phyloP scores from a whole-genome alignment of 2,888 invertebrate species.

The Drosophila pseudotalamancana region DNA sequence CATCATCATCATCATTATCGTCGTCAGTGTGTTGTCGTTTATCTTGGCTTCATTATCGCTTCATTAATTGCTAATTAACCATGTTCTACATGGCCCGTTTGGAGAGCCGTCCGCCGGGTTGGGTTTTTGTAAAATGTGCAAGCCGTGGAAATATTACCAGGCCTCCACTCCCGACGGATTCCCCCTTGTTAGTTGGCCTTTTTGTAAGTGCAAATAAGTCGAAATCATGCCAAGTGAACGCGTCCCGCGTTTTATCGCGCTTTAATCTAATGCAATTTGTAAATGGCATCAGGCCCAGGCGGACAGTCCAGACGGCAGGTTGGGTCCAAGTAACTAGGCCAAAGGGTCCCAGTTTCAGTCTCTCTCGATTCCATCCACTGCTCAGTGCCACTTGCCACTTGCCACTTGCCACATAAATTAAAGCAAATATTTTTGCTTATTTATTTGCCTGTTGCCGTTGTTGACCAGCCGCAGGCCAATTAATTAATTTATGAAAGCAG shows the following conservation, averaged over 20 bases:
- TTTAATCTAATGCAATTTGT: slow-evolving; percentile 78
- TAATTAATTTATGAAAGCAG: slow-evolving; percentile 76
- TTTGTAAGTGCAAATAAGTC: slow-evolving; percentile 77
- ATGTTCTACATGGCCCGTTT: slow-evolving; percentile 77
- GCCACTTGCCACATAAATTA: slow-evolving; percentile 59
- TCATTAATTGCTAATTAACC: slow-evolving; percentile 84
- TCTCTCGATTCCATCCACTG: neutral
- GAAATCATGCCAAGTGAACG: slow-evolving; percentile 76
- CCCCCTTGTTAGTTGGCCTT: slow-evolving; percentile 53
- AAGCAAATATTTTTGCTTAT: slow-evolving; percentile 75
- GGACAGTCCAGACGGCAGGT: slow-evolving; percentile 14
- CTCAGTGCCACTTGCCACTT: slow-evolving; percentile 27
- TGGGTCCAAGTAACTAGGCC: slow-evolving; percentile 37
- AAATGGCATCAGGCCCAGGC: slow-evolving; percentile 59
- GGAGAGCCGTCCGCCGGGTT: slow-evolving; percentile 16
- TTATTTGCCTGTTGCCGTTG: slow-evolving; percentile 63
- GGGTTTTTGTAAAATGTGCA: slow-evolving; percentile 68
- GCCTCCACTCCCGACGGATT: neutral
- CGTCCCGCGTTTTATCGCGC: slow-evolving; percentile 70
- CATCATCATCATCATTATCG: slow-evolving; percentile 16
- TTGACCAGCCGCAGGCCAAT: slow-evolving; percentile 72
- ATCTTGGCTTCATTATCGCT: slow-evolving; percentile 83
- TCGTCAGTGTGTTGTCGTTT: slow-evolving; percentile 61
- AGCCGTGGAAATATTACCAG: slow-evolving; percentile 70
- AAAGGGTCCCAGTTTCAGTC: slow-evolving; percentile 34